Percentiles rank a stretch among this genome's conserved stretches.
These are phyloP conservation scores for Lycocerus yunnanus DNA, from an alignment of 2,888 invertebrate genomes.

Conservation along the genomic window DNA sequence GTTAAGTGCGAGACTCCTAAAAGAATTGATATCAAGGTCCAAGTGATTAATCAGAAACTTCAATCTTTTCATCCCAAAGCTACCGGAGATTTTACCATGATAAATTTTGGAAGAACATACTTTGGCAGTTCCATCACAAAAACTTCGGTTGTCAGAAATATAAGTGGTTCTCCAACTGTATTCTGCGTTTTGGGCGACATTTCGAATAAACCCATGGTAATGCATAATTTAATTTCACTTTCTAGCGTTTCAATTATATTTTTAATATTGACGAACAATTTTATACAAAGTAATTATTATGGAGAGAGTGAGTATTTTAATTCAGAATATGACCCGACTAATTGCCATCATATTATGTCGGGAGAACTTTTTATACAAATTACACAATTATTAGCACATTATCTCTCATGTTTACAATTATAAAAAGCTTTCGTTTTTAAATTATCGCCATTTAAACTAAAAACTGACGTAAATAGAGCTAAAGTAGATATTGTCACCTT, in stretches of 20 bases:
- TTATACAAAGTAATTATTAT: background rate
- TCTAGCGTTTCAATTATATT: background rate
- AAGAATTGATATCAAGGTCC: slow-evolving; percentile 44
- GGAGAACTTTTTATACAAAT: background rate
- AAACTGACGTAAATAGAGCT: background rate
- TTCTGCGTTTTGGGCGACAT: slow-evolving; percentile 53
- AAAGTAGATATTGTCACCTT: background rate
- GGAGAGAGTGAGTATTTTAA: background rate
- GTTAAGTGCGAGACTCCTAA: slow-evolving; percentile 49
- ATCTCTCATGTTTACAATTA: background rate
- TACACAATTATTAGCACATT: background rate
- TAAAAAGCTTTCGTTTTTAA: background rate
- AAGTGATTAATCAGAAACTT: slow-evolving; percentile 51
- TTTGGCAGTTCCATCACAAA: slow-evolving; percentile 48
- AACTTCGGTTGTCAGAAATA: slow-evolving; percentile 53
- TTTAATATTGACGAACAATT: background rate
- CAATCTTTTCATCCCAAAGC: slow-evolving; percentile 50
- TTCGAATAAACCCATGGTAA: slow-evolving; percentile 45
- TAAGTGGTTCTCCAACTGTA: slow-evolving; percentile 51
- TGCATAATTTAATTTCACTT: slow-evolving; percentile 26
- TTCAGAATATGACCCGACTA: background rate
- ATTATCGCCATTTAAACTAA: background rate
- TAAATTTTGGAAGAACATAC: slow-evolving; percentile 54
- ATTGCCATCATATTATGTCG: background rate
- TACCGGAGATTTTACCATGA: slow-evolving; percentile 50